Percentiles rank a stretch among this genome's conserved stretches.
These are phyloP conservation scores for Catostomus latipinnis DNA, from an alignment of 2,797 vertebrate genomes.

Conservation along the genomic window DNA sequence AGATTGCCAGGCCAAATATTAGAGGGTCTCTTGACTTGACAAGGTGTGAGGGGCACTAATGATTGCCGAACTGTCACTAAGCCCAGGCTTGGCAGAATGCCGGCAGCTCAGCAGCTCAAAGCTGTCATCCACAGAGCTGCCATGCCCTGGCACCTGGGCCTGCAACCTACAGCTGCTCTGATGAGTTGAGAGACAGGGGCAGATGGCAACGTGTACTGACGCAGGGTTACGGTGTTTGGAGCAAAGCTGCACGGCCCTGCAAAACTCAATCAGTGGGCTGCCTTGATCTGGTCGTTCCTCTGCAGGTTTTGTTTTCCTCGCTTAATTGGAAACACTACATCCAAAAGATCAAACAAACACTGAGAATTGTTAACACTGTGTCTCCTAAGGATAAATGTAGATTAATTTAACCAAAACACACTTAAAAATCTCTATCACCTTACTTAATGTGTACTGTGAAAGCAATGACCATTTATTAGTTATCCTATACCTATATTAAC, in stretches of 20 bases:
- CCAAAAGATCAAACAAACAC: slow-evolving; percentile 1
- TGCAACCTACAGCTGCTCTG: slow-evolving; percentile 80
- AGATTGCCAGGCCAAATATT: slow-evolving; percentile 24
- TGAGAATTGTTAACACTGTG: background rate
- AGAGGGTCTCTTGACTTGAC: slow-evolving; percentile 19
- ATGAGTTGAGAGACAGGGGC: slow-evolving; percentile 67
- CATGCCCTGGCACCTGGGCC: slow-evolving; percentile 74
- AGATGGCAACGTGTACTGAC: slow-evolving; percentile 71
- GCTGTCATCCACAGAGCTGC: slow-evolving; percentile 62
- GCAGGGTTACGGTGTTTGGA: slow-evolving; percentile 39
- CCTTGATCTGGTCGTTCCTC: slow-evolving; percentile 31
- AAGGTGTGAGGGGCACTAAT: slow-evolving; percentile 59
- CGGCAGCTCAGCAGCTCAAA: slow-evolving; percentile 60
- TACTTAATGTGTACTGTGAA: no score
- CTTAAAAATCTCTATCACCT: no score
- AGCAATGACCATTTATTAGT: no score
- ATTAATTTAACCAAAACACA: no score
- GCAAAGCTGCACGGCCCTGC: slow-evolving; percentile 44
- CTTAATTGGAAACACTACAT: background rate
- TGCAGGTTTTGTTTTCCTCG: slow-evolving; percentile 17
- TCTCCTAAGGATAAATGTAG: no score
- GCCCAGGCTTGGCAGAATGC: slow-evolving; percentile 65
- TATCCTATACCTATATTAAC: no score
- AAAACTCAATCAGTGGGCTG: slow-evolving; percentile 50
- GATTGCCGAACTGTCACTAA: slow-evolving; percentile 54